Evolutionary conservation across 2,797 vertebrate species (phyloP).

Genomic region (Sebastes minor): DNA sequence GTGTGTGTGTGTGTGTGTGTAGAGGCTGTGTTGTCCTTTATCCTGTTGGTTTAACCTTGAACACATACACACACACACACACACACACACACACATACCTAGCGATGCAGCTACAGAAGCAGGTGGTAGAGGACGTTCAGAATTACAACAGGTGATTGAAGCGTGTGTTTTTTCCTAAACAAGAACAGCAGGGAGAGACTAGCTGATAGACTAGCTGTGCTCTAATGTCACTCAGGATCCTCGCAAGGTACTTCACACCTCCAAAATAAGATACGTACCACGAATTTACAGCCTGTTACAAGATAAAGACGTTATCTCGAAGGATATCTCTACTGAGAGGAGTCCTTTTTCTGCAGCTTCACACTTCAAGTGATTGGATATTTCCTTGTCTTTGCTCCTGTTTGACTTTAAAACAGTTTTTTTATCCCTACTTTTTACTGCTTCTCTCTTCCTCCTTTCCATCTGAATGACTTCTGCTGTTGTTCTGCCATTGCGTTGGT

Average conservation of each 20-base stretch:
- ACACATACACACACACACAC: neutral
- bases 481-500: conserved; percentile 5
- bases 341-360: neutral
- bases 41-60: conserved; percentile 69
- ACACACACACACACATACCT: neutral
- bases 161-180: conserved; percentile 7
- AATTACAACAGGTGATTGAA: conserved; percentile 25
- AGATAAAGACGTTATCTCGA: neutral
- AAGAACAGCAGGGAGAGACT: conserved; percentile 22
- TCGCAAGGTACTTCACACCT: conserved; percentile 13
- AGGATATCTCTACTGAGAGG: neutral
- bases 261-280: neutral
- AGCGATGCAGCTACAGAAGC: conserved; percentile 8
- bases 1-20: neutral
- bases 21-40: neutral
- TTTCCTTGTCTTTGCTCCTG: neutral
- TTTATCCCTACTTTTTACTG: neutral
- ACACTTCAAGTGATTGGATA: neutral
- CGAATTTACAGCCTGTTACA: neutral
- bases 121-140: conserved; percentile 46
- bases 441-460: neutral
- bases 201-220: neutral
- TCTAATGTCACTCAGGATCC: neutral
- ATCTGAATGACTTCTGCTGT: neutral
- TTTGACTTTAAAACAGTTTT: neutral